These are phyloP conservation scores for Campylomormyrus numenius DNA, from an alignment of 2,113 vertebrate species.

Conservation along the genomic window DNA sequence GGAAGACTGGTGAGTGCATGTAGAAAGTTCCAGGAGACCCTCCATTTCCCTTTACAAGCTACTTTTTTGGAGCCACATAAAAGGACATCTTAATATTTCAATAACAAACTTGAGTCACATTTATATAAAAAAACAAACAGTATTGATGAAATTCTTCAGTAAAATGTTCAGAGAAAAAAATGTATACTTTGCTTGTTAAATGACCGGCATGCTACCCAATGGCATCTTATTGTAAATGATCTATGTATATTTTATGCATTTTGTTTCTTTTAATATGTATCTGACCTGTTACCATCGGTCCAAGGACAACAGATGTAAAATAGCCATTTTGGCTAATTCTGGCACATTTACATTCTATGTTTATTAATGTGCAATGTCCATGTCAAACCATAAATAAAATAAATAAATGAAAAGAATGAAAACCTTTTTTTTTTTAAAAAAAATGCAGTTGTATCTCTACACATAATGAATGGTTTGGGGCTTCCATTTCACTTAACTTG, in stretches of 20 bases:
- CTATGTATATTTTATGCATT: no score
- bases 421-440: not conserved
- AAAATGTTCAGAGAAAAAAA: not conserved
- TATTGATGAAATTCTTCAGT: not conserved
- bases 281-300: no score
- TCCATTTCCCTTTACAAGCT: not conserved
- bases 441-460: not conserved
- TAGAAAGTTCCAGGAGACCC: not conserved
- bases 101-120: not conserved
- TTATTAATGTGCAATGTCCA: no score
- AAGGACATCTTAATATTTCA: not conserved
- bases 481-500: not conserved
- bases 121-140: not conserved
- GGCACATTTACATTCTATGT: no score
- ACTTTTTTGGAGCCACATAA: not conserved
- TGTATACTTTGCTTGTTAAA: not conserved
- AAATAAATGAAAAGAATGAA: not conserved
- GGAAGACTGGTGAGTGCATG: constrained; percentile 53
- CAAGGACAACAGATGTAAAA: no score
- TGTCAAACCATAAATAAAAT: no score
- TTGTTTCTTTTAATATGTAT: no score
- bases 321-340: no score
- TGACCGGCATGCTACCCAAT: not conserved
- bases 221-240: not conserved
- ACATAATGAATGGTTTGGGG: not conserved